Evolutionary conservation across 1,140 invertebrate species (phyloP).

Genomic region (Heliothis subflexa): DNA sequence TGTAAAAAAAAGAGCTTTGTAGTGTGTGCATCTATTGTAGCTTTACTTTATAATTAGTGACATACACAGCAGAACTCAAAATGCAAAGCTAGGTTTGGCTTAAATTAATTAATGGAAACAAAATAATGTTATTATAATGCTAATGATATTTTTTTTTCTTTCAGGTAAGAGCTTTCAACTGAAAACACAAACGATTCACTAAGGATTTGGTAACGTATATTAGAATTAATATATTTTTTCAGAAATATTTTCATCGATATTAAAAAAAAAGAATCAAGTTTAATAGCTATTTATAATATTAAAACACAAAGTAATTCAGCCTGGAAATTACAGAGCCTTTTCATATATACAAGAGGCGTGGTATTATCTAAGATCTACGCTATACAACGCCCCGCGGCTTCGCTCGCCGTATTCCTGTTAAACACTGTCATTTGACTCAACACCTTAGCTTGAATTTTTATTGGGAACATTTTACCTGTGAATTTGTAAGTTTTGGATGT

Average conservation of each 20-base stretch:
- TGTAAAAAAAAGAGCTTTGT: too few relatives aligned
- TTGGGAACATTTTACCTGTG: slow-evolving; percentile 55
- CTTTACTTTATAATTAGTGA: too few relatives aligned
- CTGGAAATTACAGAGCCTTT: slow-evolving; percentile 27
- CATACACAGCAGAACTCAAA: too few relatives aligned
- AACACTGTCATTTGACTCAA: slow-evolving; percentile 63
- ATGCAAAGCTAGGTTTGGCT: too few relatives aligned
- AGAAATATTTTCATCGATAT: neutral
- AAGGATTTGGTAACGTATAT: neutral
- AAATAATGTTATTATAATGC: neutral
- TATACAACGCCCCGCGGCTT: slow-evolving; percentile 38
- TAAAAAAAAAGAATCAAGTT: neutral
- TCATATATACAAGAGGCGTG: neutral
- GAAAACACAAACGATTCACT: too few relatives aligned
- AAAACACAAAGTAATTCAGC: neutral
- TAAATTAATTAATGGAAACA: too few relatives aligned
- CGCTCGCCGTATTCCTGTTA: slow-evolving; percentile 51
- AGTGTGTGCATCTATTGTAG: too few relatives aligned
- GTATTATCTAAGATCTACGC: slow-evolving; percentile 36
- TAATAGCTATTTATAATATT: slow-evolving; percentile 6
- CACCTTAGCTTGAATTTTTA: slow-evolving; percentile 63
- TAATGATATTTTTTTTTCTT: slow-evolving; percentile 16
- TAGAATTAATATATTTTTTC: neutral
- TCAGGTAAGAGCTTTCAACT: slow-evolving; percentile 15
- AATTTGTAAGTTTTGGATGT: slow-evolving; percentile 46